These are phyloP conservation scores for Rhinatrema bivittatum DNA, from an alignment of 2,797 vertebrate species.

Conservation along the genomic window DNA sequence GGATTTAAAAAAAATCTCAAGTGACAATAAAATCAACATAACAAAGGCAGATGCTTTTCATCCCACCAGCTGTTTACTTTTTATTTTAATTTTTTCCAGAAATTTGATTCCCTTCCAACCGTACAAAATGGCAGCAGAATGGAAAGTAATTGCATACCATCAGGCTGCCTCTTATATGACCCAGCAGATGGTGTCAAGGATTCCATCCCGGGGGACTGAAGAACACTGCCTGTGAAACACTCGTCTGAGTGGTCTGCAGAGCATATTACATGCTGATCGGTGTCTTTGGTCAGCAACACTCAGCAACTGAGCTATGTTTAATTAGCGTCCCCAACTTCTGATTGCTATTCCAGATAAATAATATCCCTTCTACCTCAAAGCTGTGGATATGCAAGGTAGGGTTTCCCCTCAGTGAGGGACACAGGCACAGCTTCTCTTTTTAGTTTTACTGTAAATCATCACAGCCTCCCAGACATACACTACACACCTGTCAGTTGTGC, in stretches of 20 bases:
- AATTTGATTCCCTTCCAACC: constrained; percentile 46
- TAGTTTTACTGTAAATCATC: too few species aligned
- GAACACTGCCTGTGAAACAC: constrained; percentile 30
- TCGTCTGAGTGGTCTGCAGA: constrained; percentile 38
- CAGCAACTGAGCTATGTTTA: constrained; percentile 46
- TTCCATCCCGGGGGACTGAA: constrained; percentile 46
- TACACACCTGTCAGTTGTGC: too few species aligned
- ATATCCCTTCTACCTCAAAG: too few species aligned
- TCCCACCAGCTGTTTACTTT: constrained; percentile 23
- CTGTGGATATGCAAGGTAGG: too few species aligned
- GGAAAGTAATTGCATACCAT: constrained; percentile 53
- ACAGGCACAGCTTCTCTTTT: too few species aligned
- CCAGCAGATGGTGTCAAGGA: constrained; percentile 59
- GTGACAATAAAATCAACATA: too few species aligned
- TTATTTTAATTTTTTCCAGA: constrained; percentile 35
- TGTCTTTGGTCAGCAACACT: constrained; percentile 47
- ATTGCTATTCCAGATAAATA: constrained; percentile 55
- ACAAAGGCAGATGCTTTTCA: constrained; percentile 31
- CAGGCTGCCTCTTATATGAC: constrained; percentile 48
- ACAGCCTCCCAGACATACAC: too few species aligned
- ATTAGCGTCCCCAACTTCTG: constrained; percentile 43
- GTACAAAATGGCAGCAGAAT: constrained; percentile 35
- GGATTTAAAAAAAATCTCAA: too few species aligned
- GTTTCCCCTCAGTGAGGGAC: too few species aligned
- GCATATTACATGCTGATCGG: constrained; percentile 47